Evolutionary conservation across 1,140 invertebrate genomes (phyloP).

Genomic region (Aphidius gifuensis): DNA sequence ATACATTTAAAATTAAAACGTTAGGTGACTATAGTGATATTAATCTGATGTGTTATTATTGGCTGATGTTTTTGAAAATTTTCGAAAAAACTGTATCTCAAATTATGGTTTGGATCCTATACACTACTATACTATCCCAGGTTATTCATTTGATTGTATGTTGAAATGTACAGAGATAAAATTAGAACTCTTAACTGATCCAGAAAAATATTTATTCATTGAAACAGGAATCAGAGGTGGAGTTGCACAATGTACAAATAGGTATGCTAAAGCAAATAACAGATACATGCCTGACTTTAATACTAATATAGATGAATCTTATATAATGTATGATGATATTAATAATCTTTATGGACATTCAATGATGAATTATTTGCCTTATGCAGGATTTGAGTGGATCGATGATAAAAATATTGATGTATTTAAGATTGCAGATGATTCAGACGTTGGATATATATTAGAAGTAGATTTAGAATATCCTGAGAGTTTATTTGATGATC

Average conservation of each 20-base stretch:
- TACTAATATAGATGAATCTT: not conserved
- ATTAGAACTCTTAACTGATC: not conserved
- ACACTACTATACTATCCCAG: constrained; percentile 8
- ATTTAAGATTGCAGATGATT: constrained; percentile 40
- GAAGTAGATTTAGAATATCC: constrained; percentile 41
- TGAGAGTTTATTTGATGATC: constrained; percentile 31
- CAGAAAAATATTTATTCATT: not conserved
- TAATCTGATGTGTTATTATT: constrained; percentile 1
- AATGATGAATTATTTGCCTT: constrained; percentile 28
- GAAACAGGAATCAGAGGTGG: not conserved
- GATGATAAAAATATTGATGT: constrained; percentile 20
- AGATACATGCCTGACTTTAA: not conserved
- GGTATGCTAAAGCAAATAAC: not conserved
- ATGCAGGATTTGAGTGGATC: constrained; percentile 49
- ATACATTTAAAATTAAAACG: not conserved
- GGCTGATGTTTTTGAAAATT: constrained; percentile 13
- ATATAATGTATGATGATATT: not conserved
- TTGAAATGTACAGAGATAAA: not conserved
- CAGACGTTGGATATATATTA: constrained; percentile 55
- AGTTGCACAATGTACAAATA: not conserved
- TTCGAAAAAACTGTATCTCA: not conserved
- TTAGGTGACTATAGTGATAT: not conserved
- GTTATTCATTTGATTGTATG: not conserved
- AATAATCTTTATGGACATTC: not conserved
- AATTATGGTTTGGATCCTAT: constrained; percentile 1